Evolutionary conservation across 2,888 invertebrate genomes (phyloP).

Genomic region (Mantis religiosa): DNA sequence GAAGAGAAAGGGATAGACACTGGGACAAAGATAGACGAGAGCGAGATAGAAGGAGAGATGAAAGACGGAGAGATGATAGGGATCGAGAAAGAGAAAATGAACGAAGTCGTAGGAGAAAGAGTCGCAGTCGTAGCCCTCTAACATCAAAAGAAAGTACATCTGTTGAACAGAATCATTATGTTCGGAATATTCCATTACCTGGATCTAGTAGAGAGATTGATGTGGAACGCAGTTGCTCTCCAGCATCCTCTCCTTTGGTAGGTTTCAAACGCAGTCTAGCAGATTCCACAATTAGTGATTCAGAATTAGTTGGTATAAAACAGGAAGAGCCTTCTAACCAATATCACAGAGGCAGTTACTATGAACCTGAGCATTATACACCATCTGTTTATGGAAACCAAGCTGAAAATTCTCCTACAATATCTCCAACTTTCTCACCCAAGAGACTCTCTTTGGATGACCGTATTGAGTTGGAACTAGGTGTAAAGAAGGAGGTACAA

Average conservation of each 20-base stretch:
- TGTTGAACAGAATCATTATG: neutral
- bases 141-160: neutral
- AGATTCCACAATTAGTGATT: slow-evolving; percentile 53
- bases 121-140: slow-evolving; percentile 12
- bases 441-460: slow-evolving; percentile 58
- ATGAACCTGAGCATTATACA: neutral
- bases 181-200: slow-evolving; percentile 13
- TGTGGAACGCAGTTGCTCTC: slow-evolving; percentile 16
- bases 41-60: slow-evolving; percentile 6
- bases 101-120: slow-evolving; percentile 5
- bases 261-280: slow-evolving; percentile 48
- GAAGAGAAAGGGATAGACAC: neutral
- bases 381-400: neutral
- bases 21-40: slow-evolving; percentile 14
- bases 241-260: slow-evolving; percentile 40
- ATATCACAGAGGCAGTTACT: neutral
- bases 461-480: slow-evolving; percentile 56
- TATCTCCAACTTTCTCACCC: slow-evolving; percentile 43
- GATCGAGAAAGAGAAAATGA: slow-evolving; percentile 14
- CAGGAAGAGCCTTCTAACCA: slow-evolving; percentile 10
- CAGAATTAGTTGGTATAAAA: slow-evolving; percentile 40
- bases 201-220: neutral
- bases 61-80: neutral
- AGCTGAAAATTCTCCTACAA: slow-evolving; percentile 6
- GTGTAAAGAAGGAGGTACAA: slow-evolving; percentile 46